Evolutionary conservation across 2,113 vertebrate species (phyloP).

Genomic region (Jaculus jaculus): DNA sequence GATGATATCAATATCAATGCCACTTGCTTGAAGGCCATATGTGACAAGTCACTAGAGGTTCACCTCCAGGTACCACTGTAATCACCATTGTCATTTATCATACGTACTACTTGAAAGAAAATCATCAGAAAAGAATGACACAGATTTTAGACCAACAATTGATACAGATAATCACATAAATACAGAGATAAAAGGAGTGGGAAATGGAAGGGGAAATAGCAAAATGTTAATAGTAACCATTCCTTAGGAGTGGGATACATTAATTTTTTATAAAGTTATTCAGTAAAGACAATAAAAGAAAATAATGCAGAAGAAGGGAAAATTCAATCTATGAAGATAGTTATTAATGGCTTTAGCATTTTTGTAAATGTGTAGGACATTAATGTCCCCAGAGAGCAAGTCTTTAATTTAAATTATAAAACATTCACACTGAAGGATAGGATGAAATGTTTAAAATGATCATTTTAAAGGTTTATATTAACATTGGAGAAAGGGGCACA

Average conservation of each 20-base stretch:
- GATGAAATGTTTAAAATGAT: not conserved
- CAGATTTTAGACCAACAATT: not conserved
- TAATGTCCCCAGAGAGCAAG: not conserved
- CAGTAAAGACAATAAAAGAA: not conserved
- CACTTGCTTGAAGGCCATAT: slow-evolving; percentile 89
- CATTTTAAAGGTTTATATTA: not conserved
- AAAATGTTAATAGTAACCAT: not conserved
- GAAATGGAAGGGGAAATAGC: not conserved
- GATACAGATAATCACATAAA: not conserved
- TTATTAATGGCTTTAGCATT: slow-evolving; percentile 27
- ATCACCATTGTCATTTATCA: not conserved
- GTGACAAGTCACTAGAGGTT: slow-evolving; percentile 90
- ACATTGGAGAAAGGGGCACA: not conserved
- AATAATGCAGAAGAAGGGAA: not conserved
- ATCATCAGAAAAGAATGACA: not conserved
- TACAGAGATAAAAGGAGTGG: not conserved
- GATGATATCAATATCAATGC: slow-evolving; percentile 94
- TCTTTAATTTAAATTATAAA: slow-evolving; percentile 30
- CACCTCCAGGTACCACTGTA: slow-evolving; percentile 87
- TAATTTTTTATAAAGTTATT: slow-evolving; percentile 48
- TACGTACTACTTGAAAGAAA: not conserved
- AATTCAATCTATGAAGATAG: slow-evolving; percentile 4
- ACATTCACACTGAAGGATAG: not conserved
- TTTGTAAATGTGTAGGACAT: slow-evolving; percentile 9
- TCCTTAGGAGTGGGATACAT: not conserved